Evolutionary conservation across 1,140 invertebrate species (phyloP).

Genomic region (Drosophila sulfurigaster): DNA sequence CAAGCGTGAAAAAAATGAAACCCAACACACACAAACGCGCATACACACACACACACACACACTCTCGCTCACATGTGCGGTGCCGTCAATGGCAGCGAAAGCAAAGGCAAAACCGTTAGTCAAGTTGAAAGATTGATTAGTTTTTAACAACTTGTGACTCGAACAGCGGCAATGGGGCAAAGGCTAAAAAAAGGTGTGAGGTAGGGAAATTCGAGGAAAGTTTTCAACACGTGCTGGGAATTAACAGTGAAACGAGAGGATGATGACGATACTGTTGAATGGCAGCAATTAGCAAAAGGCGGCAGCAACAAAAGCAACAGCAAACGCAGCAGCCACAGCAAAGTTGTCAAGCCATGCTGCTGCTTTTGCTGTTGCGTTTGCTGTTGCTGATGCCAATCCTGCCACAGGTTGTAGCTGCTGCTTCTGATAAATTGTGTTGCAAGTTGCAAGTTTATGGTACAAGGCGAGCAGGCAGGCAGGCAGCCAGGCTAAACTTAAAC

Average conservation of each 20-base stretch:
- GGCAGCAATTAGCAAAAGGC: slow-evolving; percentile 68
- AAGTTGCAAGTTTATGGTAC: slow-evolving; percentile 14
- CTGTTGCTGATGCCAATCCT: background rate
- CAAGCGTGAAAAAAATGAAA: slow-evolving; percentile 67
- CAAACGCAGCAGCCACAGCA: slow-evolving; percentile 17
- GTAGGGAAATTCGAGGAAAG: slow-evolving; percentile 34
- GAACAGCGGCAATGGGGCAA: background rate
- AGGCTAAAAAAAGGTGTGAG: background rate
- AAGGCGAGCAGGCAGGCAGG: background rate
- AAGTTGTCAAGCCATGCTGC: slow-evolving; percentile 41
- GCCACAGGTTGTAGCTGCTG: background rate
- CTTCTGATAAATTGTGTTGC: slow-evolving; percentile 36
- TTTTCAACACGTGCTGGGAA: slow-evolving; percentile 67
- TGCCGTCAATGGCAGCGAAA: slow-evolving; percentile 74
- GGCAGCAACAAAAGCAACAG: background rate
- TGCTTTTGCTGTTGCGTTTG: too few relatives aligned
- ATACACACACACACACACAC: slow-evolving; percentile 25
- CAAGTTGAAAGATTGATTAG: slow-evolving; percentile 83
- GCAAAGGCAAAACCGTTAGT: slow-evolving; percentile 75
- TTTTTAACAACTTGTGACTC: slow-evolving; percentile 83
- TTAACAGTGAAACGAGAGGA: slow-evolving; percentile 54
- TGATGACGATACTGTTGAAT: slow-evolving; percentile 48
- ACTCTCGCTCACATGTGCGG: slow-evolving; percentile 13
- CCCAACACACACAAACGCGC: slow-evolving; percentile 15
- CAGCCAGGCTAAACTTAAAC: slow-evolving; percentile 34